Conservation (phyloP, 1,140 invertebrate species). For the Sesamia nonagrioides region DNA sequence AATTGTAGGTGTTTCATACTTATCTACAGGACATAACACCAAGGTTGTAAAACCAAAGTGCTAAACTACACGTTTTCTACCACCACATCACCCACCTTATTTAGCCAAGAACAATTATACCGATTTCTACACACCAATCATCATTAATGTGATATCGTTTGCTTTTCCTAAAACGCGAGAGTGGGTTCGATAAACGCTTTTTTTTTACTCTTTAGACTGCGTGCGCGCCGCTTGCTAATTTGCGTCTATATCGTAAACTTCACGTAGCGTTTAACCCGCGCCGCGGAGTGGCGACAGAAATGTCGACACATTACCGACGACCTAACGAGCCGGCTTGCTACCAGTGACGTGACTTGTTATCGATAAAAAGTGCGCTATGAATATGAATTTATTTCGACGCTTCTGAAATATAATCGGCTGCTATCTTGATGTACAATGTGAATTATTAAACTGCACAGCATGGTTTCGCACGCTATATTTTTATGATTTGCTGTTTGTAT, state of each 20-base stretch:
- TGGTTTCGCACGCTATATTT: constrained; percentile 45
- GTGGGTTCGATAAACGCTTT: constrained; percentile 38
- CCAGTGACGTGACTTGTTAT: constrained; percentile 53
- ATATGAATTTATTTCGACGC: constrained; percentile 50
- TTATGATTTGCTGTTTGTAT: constrained; percentile 43
- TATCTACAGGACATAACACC: not conserved
- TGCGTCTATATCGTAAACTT: constrained; percentile 54
- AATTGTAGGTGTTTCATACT: not conserved
- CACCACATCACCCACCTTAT: constrained; percentile 8
- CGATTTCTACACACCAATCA: constrained; percentile 13
- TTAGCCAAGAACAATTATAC: constrained; percentile 31
- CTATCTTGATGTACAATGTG: constrained; percentile 50
- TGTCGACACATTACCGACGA: constrained; percentile 59
- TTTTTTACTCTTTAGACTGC: constrained; percentile 20
- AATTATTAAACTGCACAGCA: constrained; percentile 48
- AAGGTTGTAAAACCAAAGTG: not conserved
- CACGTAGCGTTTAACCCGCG: constrained; percentile 45
- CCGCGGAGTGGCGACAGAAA: constrained; percentile 56
- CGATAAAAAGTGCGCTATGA: constrained; percentile 50
- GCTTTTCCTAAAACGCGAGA: constrained; percentile 38
- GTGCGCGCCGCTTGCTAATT: constrained; percentile 48
- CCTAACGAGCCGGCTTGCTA: constrained; percentile 56
- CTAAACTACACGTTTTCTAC: constrained; percentile 4
- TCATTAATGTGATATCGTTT: constrained; percentile 31
- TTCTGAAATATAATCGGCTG: constrained; percentile 49